These are phyloP conservation scores for Centroberyx gerrardi DNA, from an alignment of 2,797 vertebrate genomes.

Conservation along the genomic window DNA sequence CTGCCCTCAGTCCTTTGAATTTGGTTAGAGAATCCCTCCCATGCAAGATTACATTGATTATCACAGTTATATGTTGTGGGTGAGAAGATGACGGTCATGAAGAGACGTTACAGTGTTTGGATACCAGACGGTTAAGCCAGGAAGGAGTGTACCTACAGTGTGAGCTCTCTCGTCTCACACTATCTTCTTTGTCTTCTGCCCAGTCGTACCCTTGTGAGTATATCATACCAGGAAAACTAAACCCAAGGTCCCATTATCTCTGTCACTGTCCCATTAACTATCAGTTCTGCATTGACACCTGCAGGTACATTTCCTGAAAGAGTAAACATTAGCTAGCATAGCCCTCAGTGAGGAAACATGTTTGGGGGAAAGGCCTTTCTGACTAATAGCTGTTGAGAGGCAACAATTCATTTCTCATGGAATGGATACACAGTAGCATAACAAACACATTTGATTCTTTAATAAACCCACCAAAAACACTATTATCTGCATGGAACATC, in stretches of 20 bases:
- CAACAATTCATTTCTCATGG: conserved; percentile 20
- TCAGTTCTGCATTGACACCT: conserved; percentile 35
- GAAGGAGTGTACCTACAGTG: conserved; percentile 49
- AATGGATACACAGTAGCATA: conserved; percentile 35
- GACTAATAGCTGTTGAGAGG: neutral
- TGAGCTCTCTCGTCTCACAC: conserved; percentile 44
- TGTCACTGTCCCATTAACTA: conserved; percentile 45
- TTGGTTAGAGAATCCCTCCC: conserved; percentile 60
- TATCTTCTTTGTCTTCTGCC: neutral
- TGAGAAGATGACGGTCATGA: conserved; percentile 28
- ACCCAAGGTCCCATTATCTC: conserved; percentile 19
- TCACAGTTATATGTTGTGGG: conserved; percentile 59
- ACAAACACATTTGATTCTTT: conserved; percentile 15
- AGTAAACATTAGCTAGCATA: conserved; percentile 36
- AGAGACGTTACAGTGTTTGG: conserved; percentile 47
- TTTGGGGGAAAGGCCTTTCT: neutral
- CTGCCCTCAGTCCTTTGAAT: conserved; percentile 51
- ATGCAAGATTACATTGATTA: conserved; percentile 57
- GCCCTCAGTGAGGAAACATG: conserved; percentile 16
- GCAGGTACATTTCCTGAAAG: conserved; percentile 44
- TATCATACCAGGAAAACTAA: conserved; percentile 6
- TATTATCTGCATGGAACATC: conserved; percentile 1
- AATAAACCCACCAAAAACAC: neutral
- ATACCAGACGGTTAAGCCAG: conserved; percentile 33
- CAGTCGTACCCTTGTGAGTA: conserved; percentile 44